Base-by-base conservation (phyloP, 1,140 invertebrate species). In the Temnothorax curvispinosus region DNA sequence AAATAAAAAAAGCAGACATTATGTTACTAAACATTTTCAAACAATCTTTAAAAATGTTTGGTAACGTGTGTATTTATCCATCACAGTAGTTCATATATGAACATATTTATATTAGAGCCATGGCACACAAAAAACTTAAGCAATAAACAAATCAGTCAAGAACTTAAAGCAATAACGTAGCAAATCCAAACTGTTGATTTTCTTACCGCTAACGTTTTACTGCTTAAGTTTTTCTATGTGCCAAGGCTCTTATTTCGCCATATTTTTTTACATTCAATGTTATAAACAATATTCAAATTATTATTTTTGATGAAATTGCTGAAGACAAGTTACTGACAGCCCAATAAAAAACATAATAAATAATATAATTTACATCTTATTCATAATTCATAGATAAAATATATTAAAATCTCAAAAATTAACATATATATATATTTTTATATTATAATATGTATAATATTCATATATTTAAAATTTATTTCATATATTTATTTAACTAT, bases 401-500 rank as follows among this genome's bases (percentile, higher is more conserved):
- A 69, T 80, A 54, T 38, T n/a, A 50, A 72, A 9, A 38, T 69
- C 52, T 86, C 38, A 54, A 69, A 54, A 69, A 65, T 35, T 54
- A 41, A 69, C n/a, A 56, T 85, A 32, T 88, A 32, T 88, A 77
- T 74, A 15, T 50, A 1, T 27, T 27, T 27, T 27, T 27, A 27
- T 27, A 0, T 27, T 27, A 27, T 27, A 27, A 60, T 54, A 75
- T 15, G 3, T 21, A 38, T 58, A 56, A 85, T 52, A 65, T 32
- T 62, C 50, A 50, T 60, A 82, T 54, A 72, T 69, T 44, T 50
- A 64, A 60, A 77, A 38, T 35, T 32, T 38, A 4, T 41, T 54
- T 38, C 18, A 67, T 27, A 67, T 27, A 76, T 78, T 15, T 65
- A 21, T 78, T 3, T 38, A 65, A 60, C 8, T 1, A 44, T 18